Percentiles rank a stretch among this genome's conserved stretches.
Evolutionary conservation across 2,113 vertebrate species (phyloP).

Genomic region (Perca schrenkii): DNA sequence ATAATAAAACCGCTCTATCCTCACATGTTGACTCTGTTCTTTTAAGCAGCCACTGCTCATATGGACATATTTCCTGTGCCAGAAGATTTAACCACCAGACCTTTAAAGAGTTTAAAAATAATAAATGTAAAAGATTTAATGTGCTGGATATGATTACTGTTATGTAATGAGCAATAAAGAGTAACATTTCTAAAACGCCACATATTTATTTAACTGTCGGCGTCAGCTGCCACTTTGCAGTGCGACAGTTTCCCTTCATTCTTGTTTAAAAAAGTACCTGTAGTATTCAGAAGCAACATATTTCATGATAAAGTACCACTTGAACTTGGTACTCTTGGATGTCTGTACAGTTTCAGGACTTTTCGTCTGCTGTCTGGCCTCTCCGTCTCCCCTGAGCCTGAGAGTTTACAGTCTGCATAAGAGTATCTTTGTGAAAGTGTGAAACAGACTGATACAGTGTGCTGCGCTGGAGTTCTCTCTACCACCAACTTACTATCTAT

Average conservation of each 20-base stretch:
- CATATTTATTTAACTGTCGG: background rate
- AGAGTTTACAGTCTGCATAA: constrained; percentile 55
- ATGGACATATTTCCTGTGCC: background rate
- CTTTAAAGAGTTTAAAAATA: constrained; percentile 27
- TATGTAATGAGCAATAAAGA: constrained; percentile 34
- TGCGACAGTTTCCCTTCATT: background rate
- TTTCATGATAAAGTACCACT: background rate
- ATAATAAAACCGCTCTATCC: background rate
- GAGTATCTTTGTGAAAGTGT: constrained; percentile 73
- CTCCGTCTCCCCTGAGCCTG: constrained; percentile 52
- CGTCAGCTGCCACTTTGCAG: background rate
- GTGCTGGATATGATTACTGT: background rate
- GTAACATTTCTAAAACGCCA: constrained; percentile 21
- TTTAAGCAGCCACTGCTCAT: background rate
- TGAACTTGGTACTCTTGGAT: constrained; percentile 7
- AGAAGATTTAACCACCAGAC: constrained; percentile 19
- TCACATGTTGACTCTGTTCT: background rate
- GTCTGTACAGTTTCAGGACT: constrained; percentile 41
- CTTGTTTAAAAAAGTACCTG: background rate
- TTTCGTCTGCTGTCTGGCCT: constrained; percentile 64
- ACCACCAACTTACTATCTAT: background rate
- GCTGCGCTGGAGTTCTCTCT: background rate
- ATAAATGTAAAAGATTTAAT: background rate
- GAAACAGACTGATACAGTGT: constrained; percentile 46
- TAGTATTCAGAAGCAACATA: constrained; percentile 17